phyloP scores from a whole-genome alignment of 1,140 invertebrate genomes.

The Drosophila virilis region DNA sequence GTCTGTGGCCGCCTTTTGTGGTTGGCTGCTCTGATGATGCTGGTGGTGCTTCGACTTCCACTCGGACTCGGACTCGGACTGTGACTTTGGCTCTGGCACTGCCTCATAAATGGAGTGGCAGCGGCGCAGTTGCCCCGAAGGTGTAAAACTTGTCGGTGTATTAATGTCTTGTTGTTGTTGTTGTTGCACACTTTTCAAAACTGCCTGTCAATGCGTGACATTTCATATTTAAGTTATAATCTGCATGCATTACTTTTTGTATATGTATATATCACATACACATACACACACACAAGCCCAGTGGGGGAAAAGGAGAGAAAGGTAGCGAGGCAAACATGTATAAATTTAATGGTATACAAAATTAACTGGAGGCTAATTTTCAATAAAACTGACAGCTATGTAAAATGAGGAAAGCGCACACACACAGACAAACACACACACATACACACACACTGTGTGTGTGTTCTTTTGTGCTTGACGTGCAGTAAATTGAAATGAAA shows the following conservation, averaged over 20 bases:
- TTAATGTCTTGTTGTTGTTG: slow-evolving; percentile 53
- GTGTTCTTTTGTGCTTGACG: slow-evolving; percentile 52
- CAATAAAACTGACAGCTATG: slow-evolving; percentile 77
- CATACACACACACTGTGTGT: slow-evolving; percentile 14
- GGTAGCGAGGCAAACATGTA: slow-evolving; percentile 37
- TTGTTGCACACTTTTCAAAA: slow-evolving; percentile 80
- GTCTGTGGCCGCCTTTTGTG: slow-evolving; percentile 36
- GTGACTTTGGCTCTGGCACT: slow-evolving; percentile 19
- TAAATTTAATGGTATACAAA: slow-evolving; percentile 77
- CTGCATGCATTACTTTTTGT: slow-evolving; percentile 77
- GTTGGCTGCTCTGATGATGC: slow-evolving; percentile 38
- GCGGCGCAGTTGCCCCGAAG: slow-evolving; percentile 56
- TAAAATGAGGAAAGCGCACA: slow-evolving; percentile 49
- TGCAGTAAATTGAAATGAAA: slow-evolving; percentile 62
- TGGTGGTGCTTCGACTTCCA: slow-evolving; percentile 33
- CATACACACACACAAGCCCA: not conserved
- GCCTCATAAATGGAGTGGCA: slow-evolving; percentile 71
- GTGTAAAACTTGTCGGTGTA: slow-evolving; percentile 68
- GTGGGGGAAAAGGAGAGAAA: not conserved
- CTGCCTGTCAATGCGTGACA: slow-evolving; percentile 82
- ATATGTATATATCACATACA: slow-evolving; percentile 20
- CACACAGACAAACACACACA: slow-evolving; percentile 16
- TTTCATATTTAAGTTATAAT: slow-evolving; percentile 83
- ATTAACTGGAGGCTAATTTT: slow-evolving; percentile 82
- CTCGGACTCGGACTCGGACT: slow-evolving; percentile 20